Evolutionary conservation across 30 jellyfish, hydroid and myxozoan species (phyloP).

Genomic region (Aurelia coerulea): DNA sequence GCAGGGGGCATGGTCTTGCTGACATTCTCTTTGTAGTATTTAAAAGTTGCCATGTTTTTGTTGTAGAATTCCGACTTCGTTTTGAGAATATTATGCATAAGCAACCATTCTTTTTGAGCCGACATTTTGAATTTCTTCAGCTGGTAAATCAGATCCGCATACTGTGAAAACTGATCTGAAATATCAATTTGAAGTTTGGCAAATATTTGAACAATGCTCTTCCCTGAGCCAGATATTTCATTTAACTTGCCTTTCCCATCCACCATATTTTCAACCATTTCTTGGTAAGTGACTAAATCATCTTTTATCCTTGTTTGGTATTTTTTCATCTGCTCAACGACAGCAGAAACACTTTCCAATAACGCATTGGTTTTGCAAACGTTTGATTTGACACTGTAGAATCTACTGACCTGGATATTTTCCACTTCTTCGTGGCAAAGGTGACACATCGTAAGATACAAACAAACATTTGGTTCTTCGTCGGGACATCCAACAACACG

Average conservation of each 20-base stretch:
- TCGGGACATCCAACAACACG: constrained; percentile 97
- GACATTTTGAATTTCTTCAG: constrained; percentile 29
- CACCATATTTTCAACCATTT: constrained; percentile 73
- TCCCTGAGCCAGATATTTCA: constrained; percentile 54
- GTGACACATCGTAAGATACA: constrained; percentile 69
- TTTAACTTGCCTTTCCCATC: constrained; percentile 48
- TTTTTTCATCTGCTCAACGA: constrained; percentile 25
- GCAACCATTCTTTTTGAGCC: constrained; percentile 55
- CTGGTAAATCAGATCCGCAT: constrained; percentile 48
- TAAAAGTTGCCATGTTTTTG: constrained; percentile 61
- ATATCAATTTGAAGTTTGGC: constrained; percentile 89
- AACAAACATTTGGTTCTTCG: constrained; percentile 82
- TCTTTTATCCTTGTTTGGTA: constrained; percentile 47
- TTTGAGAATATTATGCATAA: constrained; percentile 49
- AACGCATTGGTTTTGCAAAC: constrained; percentile 4
- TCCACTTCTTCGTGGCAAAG: constrained; percentile 87
- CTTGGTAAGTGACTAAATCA: constrained; percentile 76
- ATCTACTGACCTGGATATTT: constrained; percentile 71
- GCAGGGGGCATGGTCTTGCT: constrained; percentile 70
- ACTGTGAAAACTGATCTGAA: constrained; percentile 74
- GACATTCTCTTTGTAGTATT: constrained; percentile 61
- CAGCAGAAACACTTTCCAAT: constrained; percentile 3
- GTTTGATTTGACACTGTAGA: constrained; percentile 3
- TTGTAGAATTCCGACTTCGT: constrained; percentile 48
- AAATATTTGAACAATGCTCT: constrained; percentile 52